Conservation (phyloP, 2,113 vertebrate species). For the Machaerirhynchus nigripectus region DNA sequence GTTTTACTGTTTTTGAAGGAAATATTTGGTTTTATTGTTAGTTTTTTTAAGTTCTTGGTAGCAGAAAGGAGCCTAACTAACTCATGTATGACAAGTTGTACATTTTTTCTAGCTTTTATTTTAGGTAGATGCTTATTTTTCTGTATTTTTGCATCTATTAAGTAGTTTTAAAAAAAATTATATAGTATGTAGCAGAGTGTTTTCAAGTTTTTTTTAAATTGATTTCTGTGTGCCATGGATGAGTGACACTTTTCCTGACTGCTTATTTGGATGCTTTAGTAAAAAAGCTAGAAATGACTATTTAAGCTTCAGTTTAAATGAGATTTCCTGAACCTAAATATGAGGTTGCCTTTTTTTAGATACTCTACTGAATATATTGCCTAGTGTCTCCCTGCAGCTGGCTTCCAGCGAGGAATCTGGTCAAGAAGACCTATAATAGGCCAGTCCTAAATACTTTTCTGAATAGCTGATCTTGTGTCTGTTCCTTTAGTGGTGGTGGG, state of each 20-base stretch:
- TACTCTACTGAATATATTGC: background rate
- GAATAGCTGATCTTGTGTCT: background rate
- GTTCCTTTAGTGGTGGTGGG: background rate
- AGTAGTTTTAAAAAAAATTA: background rate
- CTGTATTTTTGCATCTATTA: background rate
- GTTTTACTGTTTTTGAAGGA: background rate
- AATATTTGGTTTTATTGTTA: background rate
- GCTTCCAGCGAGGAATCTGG: background rate
- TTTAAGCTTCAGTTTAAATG: background rate
- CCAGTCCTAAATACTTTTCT: background rate
- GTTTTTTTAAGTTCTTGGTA: background rate
- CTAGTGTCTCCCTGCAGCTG: background rate
- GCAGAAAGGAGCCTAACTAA: background rate
- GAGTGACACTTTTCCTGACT: background rate
- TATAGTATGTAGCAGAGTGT: background rate
- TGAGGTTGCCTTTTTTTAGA: background rate
- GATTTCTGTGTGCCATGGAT: background rate
- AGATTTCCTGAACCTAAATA: background rate
- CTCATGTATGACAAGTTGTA: background rate
- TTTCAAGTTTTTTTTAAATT: fast-evolving
- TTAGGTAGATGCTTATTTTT: background rate
- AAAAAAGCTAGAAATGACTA: background rate
- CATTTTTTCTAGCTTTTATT: background rate
- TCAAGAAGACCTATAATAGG: background rate
- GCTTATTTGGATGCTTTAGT: background rate